Evolutionary conservation across 1,140 invertebrate species (phyloP), one percentile per base, ranked within the genome.

Genomic region (Dreissena polymorpha): DNA sequence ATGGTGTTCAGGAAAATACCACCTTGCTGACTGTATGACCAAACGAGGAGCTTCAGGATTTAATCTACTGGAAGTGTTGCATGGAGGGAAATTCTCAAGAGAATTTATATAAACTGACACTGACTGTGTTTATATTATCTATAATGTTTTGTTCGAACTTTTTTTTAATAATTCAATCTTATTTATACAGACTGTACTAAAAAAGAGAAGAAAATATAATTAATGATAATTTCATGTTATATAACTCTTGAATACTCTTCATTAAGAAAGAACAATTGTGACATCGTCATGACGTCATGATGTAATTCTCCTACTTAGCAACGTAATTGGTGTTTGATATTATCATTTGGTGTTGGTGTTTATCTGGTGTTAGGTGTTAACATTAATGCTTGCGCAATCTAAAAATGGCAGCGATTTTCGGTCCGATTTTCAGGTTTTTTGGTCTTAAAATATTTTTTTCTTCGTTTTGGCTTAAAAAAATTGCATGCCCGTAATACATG

Each of bases 151-250:
- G 64, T 29, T 64, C 21, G 13, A 29, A 29, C 16, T 75, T 64
- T 39, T 25, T 72, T 16, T 29, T 73, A 18, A 73, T 57, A 73
- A 51, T 39, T 63, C n/a, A 23, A 53, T 21, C 16, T 21, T 55
- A 53, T 8, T 39, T 39, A 39, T 39, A 39, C 39, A 39, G 39
- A 39, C 39, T 5, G 57, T 51, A 72, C 21, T 29, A 21, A 70
- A 29, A 70, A 70, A 70, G 27, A 18, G 51, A 72, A 75, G 72
- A 75, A 75, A 63, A 55, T 75, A 63, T 75, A 63, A 75, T 73
- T 10, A 73, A 73, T 73, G 71, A 53, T 73, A 73, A 73, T 73
- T 57, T 73, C 71, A 73, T 73, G 27, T 72, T 50, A 55, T 49
- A n/a, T 55, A 10, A 29, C n/a, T 55, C 10, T 73, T 55, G 23